These are phyloP conservation scores for Semotilus atromaculatus DNA, from an alignment of 2,797 vertebrate species.

Conservation along the genomic window DNA sequence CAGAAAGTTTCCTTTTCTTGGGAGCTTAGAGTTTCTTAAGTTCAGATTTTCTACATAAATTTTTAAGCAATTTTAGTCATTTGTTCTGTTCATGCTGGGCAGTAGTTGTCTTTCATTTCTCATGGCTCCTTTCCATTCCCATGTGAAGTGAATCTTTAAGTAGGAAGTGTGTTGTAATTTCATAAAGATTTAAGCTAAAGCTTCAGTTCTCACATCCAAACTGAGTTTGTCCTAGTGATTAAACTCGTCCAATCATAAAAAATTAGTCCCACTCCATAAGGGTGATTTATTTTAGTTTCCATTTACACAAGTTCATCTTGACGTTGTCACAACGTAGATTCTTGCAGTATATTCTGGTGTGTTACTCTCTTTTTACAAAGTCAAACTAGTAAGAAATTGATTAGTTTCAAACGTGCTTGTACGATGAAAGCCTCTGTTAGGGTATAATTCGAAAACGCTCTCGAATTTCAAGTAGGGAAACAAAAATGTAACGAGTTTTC, in stretches of 20 bases:
- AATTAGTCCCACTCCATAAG: neutral
- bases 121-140: neutral
- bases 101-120: slow-evolving; percentile 13
- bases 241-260: neutral
- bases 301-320: neutral
- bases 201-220: slow-evolving; percentile 5
- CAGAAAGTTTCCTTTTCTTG: neutral
- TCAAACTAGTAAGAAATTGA: slow-evolving; percentile 2
- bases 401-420: neutral
- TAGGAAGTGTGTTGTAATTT: neutral
- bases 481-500: neutral
- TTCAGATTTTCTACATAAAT: slow-evolving; percentile 9
- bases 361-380: slow-evolving; percentile 10
- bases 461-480: neutral
- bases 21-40: neutral
- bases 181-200: slow-evolving; percentile 1
- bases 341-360: slow-evolving; percentile 17
- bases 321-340: neutral
- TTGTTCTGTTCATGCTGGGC: neutral
- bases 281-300: slow-evolving; percentile 21
- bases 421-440: neutral
- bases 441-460: neutral
- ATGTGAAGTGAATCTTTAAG: slow-evolving; percentile 2
- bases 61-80: slow-evolving; percentile 26
- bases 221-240: neutral